Base-by-base conservation (phyloP, 1,140 invertebrate species). In the Epicauta chinensis region DNA sequence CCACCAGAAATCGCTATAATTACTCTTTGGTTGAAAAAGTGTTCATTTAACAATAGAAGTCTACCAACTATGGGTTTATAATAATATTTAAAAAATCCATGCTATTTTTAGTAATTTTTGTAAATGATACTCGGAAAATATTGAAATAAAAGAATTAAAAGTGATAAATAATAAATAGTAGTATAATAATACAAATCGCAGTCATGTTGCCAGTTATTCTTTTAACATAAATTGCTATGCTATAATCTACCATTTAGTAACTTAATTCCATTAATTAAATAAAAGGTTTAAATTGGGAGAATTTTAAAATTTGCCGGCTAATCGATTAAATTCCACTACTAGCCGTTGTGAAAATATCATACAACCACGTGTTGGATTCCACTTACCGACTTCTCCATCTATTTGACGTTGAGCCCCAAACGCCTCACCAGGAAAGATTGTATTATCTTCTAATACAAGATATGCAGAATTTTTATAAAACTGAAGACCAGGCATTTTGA, bases 321-420 rank as follows among this genome's bases (percentile, higher is more conserved):
- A 16, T 23, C 23, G 23, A 23, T 3, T 36, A 34, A 45, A 47
- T 34, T 39, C n/a, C 34, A 36, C 14, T 51, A 55, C 34, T 61
- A 56, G 3, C 12, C 35, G 16, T 41, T 16, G 32, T 37, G 34
- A 60, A 62, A 59, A 55, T 46, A 52, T 51, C 30, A 16, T 31
- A 43, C 31, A 23, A 61, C 15, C 63, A 69, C 64, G 64, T 67
- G 67, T 53, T 57, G 31, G 15, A 23, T 34, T 74, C 83, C n/a
- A n/a, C n/a, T 80, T 71, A 92, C 91, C 93, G 59, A 97, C 85
- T 89, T 98, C 94, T 49, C 94, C 94, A 52, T 87, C 81, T 1
- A 81, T 73, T 16, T 77, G 70, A 32, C 76, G 67, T 55, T 73
- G 61, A 0, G 87, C 84, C 3, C 94, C 94, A 68, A 97, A 97